phyloP scores from a whole-genome alignment of 2,797 vertebrate genomes.

The Acomys russatus region DNA sequence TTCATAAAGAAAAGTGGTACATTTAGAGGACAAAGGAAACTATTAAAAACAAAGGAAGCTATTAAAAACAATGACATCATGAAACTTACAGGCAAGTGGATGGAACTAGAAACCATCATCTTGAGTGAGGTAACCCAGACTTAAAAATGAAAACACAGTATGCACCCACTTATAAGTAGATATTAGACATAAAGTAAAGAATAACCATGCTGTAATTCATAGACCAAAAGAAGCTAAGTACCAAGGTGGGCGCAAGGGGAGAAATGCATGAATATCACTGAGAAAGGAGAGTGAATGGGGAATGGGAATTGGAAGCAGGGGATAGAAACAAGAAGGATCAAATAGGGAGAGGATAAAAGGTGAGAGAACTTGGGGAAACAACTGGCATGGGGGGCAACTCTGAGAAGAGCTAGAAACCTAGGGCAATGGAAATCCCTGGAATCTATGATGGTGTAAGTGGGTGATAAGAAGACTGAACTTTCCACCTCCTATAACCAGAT shows the following conservation, averaged over 20 bases:
- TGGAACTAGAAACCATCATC: too few relatives aligned
- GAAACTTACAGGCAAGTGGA: neutral
- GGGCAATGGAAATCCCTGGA: too few relatives aligned
- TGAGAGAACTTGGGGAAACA: too few relatives aligned
- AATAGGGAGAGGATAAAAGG: too few relatives aligned
- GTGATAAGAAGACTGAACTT: too few relatives aligned
- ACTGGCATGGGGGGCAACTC: too few relatives aligned
- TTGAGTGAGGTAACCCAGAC: too few relatives aligned
- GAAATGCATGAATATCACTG: neutral
- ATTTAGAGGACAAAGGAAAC: neutral
- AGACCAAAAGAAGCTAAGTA: neutral
- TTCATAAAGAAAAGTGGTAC: neutral
- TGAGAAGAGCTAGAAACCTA: too few relatives aligned
- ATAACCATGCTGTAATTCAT: neutral
- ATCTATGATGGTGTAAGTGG: too few relatives aligned
- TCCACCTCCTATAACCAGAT: too few relatives aligned
- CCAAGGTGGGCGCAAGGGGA: neutral
- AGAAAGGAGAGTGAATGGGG: neutral
- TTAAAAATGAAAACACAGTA: too few relatives aligned
- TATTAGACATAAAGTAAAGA: neutral
- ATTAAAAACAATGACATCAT: neutral
- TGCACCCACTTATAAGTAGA: neutral
- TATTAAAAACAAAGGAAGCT: neutral
- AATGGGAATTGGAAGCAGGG: neutral
- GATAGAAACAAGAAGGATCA: too few relatives aligned